Conservation (phyloP, 2,797 vertebrate genomes). For the Alosa sapidissima region DNA sequence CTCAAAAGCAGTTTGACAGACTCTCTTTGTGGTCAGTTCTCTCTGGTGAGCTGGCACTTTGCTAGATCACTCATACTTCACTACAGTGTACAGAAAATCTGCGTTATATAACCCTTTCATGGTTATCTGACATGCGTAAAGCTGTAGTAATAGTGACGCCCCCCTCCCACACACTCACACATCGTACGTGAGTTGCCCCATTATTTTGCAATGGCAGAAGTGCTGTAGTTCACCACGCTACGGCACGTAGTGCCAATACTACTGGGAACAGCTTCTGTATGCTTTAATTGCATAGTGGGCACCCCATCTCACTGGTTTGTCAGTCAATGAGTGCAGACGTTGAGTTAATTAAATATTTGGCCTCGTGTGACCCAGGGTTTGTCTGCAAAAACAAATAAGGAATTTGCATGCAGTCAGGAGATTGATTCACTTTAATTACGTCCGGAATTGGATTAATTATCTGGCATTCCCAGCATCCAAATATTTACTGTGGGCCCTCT, state of each 20-base stretch:
- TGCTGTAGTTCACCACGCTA: neutral
- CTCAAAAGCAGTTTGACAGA: too few species aligned
- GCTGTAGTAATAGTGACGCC: too few species aligned
- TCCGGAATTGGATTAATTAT: neutral
- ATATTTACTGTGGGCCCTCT: conserved; percentile 1
- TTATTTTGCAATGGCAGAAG: neutral
- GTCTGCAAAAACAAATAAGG: neutral
- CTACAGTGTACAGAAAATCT: too few species aligned
- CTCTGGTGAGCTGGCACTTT: too few species aligned
- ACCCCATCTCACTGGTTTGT: neutral
- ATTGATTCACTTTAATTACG: neutral
- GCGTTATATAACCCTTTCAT: too few species aligned
- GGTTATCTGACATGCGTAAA: too few species aligned
- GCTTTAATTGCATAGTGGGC: neutral
- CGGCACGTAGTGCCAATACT: too few species aligned
- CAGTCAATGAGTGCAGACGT: neutral
- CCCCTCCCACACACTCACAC: neutral
- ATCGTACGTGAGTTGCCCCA: neutral
- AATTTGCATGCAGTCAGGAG: neutral
- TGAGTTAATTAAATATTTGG: neutral
- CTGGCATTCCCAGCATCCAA: neutral
- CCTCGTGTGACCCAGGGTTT: neutral
- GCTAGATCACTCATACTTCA: too few species aligned
- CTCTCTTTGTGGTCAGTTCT: too few species aligned
- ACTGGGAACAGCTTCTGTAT: neutral